Evolutionary conservation across 2,113 vertebrate genomes (phyloP), one percentile per base, ranked within the genome.

Genomic region (Nycticebus coucang): DNA sequence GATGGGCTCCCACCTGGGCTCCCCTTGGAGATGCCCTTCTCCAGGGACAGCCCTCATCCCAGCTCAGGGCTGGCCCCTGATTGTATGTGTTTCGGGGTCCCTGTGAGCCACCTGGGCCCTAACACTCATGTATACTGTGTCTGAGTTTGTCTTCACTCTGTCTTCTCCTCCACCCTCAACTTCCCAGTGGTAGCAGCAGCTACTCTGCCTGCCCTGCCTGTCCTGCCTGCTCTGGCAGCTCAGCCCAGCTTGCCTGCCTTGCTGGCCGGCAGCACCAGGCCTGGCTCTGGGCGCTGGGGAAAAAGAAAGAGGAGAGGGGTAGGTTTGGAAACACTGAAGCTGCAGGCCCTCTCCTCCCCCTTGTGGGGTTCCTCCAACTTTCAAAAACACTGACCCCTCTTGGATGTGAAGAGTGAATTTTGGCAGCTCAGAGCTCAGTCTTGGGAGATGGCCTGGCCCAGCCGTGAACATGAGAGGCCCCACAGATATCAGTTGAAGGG

Each of bases 361-460:
- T 91, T 37, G 0, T 57, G 26, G 33, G 89, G 86, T 86, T 97
- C 84, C 87, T 95, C 72, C 95, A 96, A 93, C 97, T 97, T 97
- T 97, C 87, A 94, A 96, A 97, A 96, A 91, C 97, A 98, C 93
- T 97, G 93, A 97, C 86, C 94, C 80, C 87, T 97, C 97, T 97
- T 97, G 96, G 97, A 97, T 95, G 91, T 87, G 92, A 91, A 97
- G 97, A 98, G 96, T 95, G 97, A 98, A 97, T 97, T 98, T 98
- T 97, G 97, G 97, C 97, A 97, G 94, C 97, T 96, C 41, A 13
- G 78, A 93, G 81, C 83, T 80, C 66, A 2, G 94, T 88, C 93
- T 94, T 91, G 80, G 93, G 96, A 91, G 95, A 86, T 10, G 10
- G 97, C 94, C 96, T 95, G 95, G 93, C 95, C 96, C 79, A 45